Conservation (phyloP, 2,797 vertebrate species). For the Rhinella marina region DNA sequence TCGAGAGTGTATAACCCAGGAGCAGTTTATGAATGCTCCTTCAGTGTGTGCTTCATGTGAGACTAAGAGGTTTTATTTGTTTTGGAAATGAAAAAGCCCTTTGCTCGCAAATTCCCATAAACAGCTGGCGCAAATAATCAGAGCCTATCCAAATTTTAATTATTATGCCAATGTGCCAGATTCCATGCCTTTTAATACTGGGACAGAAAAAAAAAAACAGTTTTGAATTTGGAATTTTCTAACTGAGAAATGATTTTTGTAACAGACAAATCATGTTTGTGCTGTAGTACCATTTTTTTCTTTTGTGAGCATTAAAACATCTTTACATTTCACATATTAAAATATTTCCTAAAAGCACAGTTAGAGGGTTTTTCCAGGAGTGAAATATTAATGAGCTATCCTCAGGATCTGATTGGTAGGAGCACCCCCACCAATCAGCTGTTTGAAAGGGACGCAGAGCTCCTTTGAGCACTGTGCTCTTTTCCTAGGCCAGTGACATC, state of each 20-base stretch:
- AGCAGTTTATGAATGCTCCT: conserved; percentile 58
- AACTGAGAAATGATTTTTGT: conserved; percentile 17
- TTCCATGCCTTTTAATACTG: conserved; percentile 33
- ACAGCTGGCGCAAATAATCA: conserved; percentile 59
- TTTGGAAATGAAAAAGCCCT: conserved; percentile 61
- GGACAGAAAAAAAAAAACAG: conserved; percentile 33
- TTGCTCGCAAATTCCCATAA: conserved; percentile 63
- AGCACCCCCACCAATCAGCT: too few species aligned
- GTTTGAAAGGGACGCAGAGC: too few species aligned
- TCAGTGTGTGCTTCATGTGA: conserved; percentile 55
- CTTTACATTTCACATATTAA: not conserved
- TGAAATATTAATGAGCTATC: too few species aligned
- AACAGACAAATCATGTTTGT: not conserved
- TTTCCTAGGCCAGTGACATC: too few species aligned
- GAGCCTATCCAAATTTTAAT: conserved; percentile 55
- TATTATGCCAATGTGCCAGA: conserved; percentile 56
- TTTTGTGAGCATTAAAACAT: not conserved
- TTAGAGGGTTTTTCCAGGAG: not conserved
- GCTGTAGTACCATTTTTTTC: not conserved
- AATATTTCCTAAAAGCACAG: not conserved
- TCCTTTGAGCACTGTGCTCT: too few species aligned
- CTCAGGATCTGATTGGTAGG: too few species aligned
- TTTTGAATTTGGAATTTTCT: conserved; percentile 9
- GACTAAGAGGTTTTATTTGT: conserved; percentile 58
- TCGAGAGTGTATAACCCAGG: conserved; percentile 13